Evolutionary conservation across 2,113 vertebrate genomes (phyloP), one percentile per base, ranked within the genome.

Genomic region (Otus sunia): DNA sequence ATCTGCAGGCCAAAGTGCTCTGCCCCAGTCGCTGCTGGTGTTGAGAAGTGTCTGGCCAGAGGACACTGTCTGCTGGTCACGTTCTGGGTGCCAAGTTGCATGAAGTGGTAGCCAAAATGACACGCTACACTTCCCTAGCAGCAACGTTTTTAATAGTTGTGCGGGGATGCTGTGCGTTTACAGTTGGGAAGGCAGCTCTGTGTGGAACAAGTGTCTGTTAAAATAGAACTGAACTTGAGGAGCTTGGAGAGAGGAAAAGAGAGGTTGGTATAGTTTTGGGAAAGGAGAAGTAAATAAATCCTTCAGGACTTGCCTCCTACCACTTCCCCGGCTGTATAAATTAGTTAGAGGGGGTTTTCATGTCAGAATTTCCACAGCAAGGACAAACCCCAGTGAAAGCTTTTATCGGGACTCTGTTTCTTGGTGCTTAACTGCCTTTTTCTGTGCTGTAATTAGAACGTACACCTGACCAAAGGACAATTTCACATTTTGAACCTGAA

Each of bases 81-180:
- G 34, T 45, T 12, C 52, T 39, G 58, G 37, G 30, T 80, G 11
- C 64, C 19, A 8, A 3, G 59, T 39, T 49, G 69, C 15, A 3
- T 45, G 13, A 49, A 34, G 26, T 8, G 26, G 66, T 13, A 36
- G 89, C 80, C 80, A 62, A 2, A 59, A 29, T 11, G 47, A 12
- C 32, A 2, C 2, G 1, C 0, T 1, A 4, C 1, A 1, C 41
- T 39, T 56, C 3, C 2, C 19, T 43, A 37, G 66, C 49, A 63
- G 66, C 62, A 66, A 5, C 3, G 0, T 23, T 72, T 80, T 32
- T 7, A 15, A 8, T 22, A 26, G 43, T 25, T 68, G 62, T 11
- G 8, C 10, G 15, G 73, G 77, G 77, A 11, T 67, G 3, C 34
- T 58, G 0, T n/a, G 72, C 6, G 0, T 22, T 80, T 77, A 13